A percentile compares a stretch with the other conserved stretches of the same genome.
Evolutionary conservation across 1,140 invertebrate species (phyloP).

Genomic region (Sycophila sp.): DNA sequence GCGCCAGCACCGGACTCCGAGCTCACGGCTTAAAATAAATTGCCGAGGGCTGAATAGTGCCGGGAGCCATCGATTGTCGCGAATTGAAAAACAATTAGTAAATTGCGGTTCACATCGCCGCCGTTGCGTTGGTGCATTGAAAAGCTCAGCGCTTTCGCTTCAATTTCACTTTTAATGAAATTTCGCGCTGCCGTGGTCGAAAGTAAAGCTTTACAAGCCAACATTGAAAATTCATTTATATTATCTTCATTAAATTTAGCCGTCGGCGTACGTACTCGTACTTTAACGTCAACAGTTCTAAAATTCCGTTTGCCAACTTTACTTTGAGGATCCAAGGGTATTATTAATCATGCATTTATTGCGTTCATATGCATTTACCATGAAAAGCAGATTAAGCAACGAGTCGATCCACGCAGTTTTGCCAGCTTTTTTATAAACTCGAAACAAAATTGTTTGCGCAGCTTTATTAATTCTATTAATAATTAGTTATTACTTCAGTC

Average conservation of each 20-base stretch:
- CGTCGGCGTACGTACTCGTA: too few relatives aligned
- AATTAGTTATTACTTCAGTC: too few relatives aligned
- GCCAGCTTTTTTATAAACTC: too few relatives aligned
- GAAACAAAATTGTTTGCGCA: too few relatives aligned
- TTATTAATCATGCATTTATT: too few relatives aligned
- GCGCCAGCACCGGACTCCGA: background rate
- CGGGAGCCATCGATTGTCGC: constrained; percentile 50
- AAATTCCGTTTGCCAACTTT: too few relatives aligned
- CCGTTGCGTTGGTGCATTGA: constrained; percentile 18
- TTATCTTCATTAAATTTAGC: constrained; percentile 22
- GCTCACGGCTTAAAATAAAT: constrained; percentile 42
- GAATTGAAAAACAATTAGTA: constrained; percentile 63
- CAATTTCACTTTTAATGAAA: constrained; percentile 31
- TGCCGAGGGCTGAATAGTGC: constrained; percentile 39
- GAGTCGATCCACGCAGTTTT: too few relatives aligned
- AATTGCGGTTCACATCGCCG: constrained; percentile 48
- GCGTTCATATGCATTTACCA: too few relatives aligned
- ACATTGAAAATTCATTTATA: constrained; percentile 15
- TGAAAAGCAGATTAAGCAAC: too few relatives aligned
- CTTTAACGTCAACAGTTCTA: too few relatives aligned
- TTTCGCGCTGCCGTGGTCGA: background rate
- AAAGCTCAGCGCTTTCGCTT: constrained; percentile 19
- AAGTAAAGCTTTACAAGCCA: background rate
- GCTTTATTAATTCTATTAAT: too few relatives aligned
- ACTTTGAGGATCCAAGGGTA: too few relatives aligned